These are phyloP conservation scores for Tromatobia lineatoria DNA, from an alignment of 2,888 invertebrate genomes.

Conservation along the genomic window DNA sequence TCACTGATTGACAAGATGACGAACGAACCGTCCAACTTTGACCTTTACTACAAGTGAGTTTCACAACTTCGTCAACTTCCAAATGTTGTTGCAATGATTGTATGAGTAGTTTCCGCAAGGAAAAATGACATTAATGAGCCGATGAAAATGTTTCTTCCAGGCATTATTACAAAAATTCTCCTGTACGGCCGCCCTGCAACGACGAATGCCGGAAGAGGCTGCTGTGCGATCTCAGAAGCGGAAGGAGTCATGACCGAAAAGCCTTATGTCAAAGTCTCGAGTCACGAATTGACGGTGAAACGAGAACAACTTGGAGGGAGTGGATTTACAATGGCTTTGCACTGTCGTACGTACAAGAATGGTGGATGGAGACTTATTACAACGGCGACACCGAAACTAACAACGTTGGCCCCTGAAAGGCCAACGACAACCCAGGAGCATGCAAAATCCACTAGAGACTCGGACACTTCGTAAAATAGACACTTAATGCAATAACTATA, in stretches of 20 bases:
- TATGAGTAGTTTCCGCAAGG: no score
- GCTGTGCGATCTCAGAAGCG: slow-evolving; percentile 94
- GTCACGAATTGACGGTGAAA: slow-evolving; percentile 92
- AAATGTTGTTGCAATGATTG: neutral
- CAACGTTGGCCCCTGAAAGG: slow-evolving; percentile 60
- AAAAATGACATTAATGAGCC: neutral
- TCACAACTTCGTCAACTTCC: neutral
- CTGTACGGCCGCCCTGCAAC: slow-evolving; percentile 93
- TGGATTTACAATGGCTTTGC: slow-evolving; percentile 96
- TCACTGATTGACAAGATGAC: slow-evolving; percentile 95
- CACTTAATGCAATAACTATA: neutral
- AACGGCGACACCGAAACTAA: slow-evolving; percentile 73
- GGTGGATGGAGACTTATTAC: slow-evolving; percentile 76
- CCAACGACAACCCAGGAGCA: slow-evolving; percentile 15
- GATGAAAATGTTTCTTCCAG: slow-evolving; percentile 78
- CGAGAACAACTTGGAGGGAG: slow-evolving; percentile 93
- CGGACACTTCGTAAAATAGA: neutral
- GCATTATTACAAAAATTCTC: slow-evolving; percentile 92
- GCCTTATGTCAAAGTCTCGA: slow-evolving; percentile 93
- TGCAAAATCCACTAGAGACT: neutral
- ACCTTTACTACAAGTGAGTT: slow-evolving; percentile 94
- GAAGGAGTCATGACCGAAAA: slow-evolving; percentile 94
- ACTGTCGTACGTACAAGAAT: slow-evolving; percentile 91
- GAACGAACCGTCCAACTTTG: slow-evolving; percentile 94
- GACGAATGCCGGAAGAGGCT: slow-evolving; percentile 94